Percentiles rank a stretch among this genome's conserved stretches.
Conservation (phyloP, 2,888 invertebrate species). For the Hemithea aestivaria region DNA sequence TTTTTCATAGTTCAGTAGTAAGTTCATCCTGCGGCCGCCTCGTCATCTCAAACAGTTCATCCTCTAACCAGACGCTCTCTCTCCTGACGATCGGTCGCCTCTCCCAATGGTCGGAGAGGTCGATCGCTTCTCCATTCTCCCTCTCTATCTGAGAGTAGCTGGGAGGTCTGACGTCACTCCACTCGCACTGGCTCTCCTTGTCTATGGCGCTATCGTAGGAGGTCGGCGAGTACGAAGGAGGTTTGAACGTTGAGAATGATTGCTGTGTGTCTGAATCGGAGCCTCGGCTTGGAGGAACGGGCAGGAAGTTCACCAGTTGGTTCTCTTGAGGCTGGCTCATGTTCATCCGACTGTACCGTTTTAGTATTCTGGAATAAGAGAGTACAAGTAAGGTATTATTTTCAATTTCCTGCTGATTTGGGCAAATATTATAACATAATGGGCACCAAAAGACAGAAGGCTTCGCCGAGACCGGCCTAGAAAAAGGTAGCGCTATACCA, state of each 20-base stretch:
- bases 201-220: slow-evolving; percentile 69
- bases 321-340: slow-evolving; percentile 82
- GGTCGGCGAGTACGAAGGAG: slow-evolving; percentile 73
- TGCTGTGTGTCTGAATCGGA: slow-evolving; percentile 65
- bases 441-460: too few species aligned
- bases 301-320: slow-evolving; percentile 87
- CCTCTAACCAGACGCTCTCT: slow-evolving; percentile 84
- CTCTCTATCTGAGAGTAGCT: slow-evolving; percentile 70
- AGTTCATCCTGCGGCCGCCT: slow-evolving; percentile 93
- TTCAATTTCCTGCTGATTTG: too few species aligned
- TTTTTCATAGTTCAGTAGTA: slow-evolving; percentile 86
- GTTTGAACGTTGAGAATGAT: slow-evolving; percentile 74
- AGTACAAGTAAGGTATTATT: background rate
- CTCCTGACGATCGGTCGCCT: slow-evolving; percentile 68
- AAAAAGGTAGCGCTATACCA: too few species aligned
- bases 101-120: slow-evolving; percentile 72
- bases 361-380: slow-evolving; percentile 71
- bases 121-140: slow-evolving; percentile 56
- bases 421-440: too few species aligned
- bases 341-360: slow-evolving; percentile 81
- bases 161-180: slow-evolving; percentile 77
- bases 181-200: slow-evolving; percentile 72
- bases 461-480: too few species aligned
- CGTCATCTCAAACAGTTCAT: slow-evolving; percentile 90
- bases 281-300: slow-evolving; percentile 75